Percentiles rank a stretch among this genome's conserved stretches.
Evolutionary conservation across 2,797 vertebrate genomes (phyloP).

Genomic region (Alectoris magna): DNA sequence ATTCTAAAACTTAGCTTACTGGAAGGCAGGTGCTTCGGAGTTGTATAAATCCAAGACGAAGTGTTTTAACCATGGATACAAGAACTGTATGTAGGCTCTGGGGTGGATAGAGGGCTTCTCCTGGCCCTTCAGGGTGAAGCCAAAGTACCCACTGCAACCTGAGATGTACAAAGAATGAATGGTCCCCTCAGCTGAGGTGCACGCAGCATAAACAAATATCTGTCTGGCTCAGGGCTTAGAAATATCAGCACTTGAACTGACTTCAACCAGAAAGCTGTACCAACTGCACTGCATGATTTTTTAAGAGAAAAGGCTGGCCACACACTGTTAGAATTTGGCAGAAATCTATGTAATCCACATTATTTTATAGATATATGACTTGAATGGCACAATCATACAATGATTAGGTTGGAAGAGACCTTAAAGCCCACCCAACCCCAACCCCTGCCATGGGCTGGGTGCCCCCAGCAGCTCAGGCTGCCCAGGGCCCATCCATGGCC

Average conservation of each 20-base stretch:
- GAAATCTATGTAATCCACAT: constrained; percentile 1
- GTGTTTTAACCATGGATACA: neutral
- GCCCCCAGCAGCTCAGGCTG: neutral
- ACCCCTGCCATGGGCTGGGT: neutral
- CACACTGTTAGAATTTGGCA: neutral
- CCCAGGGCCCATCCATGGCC: neutral
- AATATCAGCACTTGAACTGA: constrained; percentile 35
- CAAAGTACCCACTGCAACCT: neutral
- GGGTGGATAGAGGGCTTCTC: neutral
- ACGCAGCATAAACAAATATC: neutral
- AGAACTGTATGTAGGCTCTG: fast-evolving
- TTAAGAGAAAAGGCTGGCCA: constrained; percentile 10
- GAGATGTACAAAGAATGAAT: neutral
- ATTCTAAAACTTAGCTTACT: neutral
- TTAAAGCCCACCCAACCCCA: neutral
- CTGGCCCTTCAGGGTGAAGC: neutral
- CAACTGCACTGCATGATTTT: constrained; percentile 21
- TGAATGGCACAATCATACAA: neutral
- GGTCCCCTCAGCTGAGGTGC: neutral
- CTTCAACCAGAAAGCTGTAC: constrained; percentile 56
- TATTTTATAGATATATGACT: constrained; percentile 4
- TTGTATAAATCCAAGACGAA: neutral
- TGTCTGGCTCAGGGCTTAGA: neutral
- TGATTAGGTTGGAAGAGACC: neutral
- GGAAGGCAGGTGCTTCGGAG: neutral